phyloP scores from a whole-genome alignment of 2,888 invertebrate genomes.

The Calameuta pallipes region DNA sequence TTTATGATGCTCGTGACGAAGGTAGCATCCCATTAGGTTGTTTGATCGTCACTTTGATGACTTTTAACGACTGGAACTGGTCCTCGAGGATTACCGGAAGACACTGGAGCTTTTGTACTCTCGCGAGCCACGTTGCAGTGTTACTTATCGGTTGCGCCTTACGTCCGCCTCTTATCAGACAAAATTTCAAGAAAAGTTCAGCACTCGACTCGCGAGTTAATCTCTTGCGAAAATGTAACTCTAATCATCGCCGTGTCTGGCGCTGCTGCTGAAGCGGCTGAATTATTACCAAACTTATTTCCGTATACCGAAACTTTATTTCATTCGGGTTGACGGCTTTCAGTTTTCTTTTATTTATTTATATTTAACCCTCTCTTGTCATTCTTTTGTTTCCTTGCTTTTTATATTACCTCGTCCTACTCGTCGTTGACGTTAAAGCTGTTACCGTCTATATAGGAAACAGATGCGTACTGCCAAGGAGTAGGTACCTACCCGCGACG shows the following conservation, averaged over 20 bases:
- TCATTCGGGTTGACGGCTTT: neutral
- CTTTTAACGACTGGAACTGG: neutral
- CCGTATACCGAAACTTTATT: neutral
- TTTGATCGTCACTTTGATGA: neutral
- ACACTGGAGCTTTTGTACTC: neutral
- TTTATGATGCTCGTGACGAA: neutral
- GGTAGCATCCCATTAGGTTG: neutral
- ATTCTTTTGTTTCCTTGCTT: neutral
- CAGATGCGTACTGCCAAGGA: neutral
- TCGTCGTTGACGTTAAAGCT: neutral
- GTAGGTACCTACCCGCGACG: neutral
- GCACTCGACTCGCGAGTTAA: neutral
- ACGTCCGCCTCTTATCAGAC: neutral
- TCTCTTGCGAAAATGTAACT: conserved; percentile 11
- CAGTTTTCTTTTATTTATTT: neutral
- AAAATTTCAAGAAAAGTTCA: neutral
- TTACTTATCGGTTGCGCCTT: neutral
- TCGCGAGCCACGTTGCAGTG: neutral
- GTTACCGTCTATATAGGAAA: neutral
- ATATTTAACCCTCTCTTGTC: neutral
- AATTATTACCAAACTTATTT: conserved; percentile 17
- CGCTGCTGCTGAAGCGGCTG: neutral
- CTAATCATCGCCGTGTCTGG: conserved; percentile 7
- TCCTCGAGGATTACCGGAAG: neutral
- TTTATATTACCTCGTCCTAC: neutral